Evolutionary conservation across 1,140 invertebrate genomes (phyloP).

Genomic region (Colletes gigas): DNA sequence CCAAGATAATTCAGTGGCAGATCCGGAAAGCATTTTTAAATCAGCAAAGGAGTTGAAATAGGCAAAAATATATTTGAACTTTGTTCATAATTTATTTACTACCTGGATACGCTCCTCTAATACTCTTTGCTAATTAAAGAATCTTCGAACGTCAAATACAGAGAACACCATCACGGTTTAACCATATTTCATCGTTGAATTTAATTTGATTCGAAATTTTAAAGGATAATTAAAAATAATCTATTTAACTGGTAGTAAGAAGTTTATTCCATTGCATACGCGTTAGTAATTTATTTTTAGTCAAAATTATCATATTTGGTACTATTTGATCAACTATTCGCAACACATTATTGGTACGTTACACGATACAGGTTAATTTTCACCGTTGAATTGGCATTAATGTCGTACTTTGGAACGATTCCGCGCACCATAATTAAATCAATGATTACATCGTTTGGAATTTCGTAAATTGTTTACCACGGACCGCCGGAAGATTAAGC

Average conservation of each 20-base stretch:
- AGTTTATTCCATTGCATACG: too few relatives aligned
- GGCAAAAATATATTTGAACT: too few relatives aligned
- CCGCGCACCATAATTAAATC: constrained; percentile 17
- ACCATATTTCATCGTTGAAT: too few relatives aligned
- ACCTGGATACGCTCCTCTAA: not conserved
- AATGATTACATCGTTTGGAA: constrained; percentile 19
- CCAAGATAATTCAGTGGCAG: not conserved
- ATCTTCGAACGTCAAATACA: not conserved
- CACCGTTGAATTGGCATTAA: constrained; percentile 26
- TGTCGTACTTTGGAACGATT: not conserved
- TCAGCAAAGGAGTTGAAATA: too few relatives aligned
- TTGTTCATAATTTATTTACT: too few relatives aligned
- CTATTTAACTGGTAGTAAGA: too few relatives aligned
- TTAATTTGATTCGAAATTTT: not conserved
- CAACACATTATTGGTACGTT: constrained; percentile 2
- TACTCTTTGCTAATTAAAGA: not conserved
- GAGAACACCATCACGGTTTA: too few relatives aligned
- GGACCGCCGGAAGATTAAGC: not conserved
- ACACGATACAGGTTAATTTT: constrained; percentile 28
- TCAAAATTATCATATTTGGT: not conserved
- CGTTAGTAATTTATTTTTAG: not conserved
- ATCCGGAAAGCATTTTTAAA: too few relatives aligned
- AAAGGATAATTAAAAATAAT: too few relatives aligned
- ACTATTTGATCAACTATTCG: constrained; percentile 5
- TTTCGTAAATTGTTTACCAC: constrained; percentile 31